phyloP scores from a whole-genome alignment of 2,797 vertebrate genomes.

The Lagodon rhomboides region DNA sequence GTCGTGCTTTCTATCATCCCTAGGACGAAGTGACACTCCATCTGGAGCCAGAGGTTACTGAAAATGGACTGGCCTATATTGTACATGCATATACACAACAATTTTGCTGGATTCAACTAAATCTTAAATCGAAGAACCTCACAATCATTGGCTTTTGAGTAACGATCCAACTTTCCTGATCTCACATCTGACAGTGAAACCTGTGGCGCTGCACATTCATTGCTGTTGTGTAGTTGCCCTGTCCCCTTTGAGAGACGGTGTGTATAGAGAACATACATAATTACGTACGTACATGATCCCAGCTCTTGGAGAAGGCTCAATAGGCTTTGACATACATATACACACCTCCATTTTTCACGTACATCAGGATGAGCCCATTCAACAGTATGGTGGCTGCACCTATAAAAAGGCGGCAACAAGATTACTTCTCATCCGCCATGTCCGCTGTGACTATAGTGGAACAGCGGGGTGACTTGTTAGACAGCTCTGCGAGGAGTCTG shows the following conservation, averaged over 20 bases:
- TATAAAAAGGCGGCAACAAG: slow-evolving; percentile 47
- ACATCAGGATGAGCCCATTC: slow-evolving; percentile 44
- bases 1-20: too few species aligned
- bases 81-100: background rate
- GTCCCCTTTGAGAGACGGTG: background rate
- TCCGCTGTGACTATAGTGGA: slow-evolving; percentile 55
- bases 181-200: background rate
- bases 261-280: background rate
- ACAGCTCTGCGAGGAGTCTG: slow-evolving; percentile 58
- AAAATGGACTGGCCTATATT: background rate
- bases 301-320: slow-evolving; percentile 7
- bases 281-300: slow-evolving; percentile 22
- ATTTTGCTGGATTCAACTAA: background rate
- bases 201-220: background rate
- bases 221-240: background rate
- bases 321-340: slow-evolving; percentile 29
- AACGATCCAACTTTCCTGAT: background rate
- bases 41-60: background rate
- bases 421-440: slow-evolving; percentile 32
- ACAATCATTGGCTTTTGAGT: background rate
- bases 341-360: slow-evolving; percentile 37
- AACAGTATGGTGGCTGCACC: slow-evolving; percentile 18
- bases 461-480: slow-evolving; percentile 66
- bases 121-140: too few species aligned
- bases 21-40: too few species aligned